Evolutionary conservation across 2,888 invertebrate species (phyloP).

Genomic region (Parthenolecanium corni): DNA sequence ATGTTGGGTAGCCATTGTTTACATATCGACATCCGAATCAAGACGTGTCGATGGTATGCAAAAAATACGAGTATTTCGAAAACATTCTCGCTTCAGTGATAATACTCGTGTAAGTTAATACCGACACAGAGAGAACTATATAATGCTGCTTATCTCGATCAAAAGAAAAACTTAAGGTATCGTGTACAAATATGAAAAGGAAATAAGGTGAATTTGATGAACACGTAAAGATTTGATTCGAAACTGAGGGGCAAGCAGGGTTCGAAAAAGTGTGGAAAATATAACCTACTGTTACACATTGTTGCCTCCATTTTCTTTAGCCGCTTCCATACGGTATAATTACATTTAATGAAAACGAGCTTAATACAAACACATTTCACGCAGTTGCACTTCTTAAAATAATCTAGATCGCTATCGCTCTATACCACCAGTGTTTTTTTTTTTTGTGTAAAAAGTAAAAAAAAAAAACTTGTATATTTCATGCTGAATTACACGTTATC

Average conservation of each 20-base stretch:
- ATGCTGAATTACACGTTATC: conserved; percentile 27
- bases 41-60: too few relatives aligned
- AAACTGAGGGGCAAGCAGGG: background rate
- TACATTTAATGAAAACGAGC: conserved; percentile 26
- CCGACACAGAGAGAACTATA: too few relatives aligned
- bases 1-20: too few relatives aligned
- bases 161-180: too few relatives aligned
- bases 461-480: conserved; percentile 6
- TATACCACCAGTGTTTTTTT: background rate
- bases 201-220: conserved; percentile 5
- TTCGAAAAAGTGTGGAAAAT: conserved; percentile 3
- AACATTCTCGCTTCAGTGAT: too few relatives aligned
- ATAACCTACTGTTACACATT: conserved; percentile 22
- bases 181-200: conserved; percentile 1
- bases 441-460: background rate
- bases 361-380: conserved; percentile 28
- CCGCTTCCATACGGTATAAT: conserved; percentile 17
- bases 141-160: too few relatives aligned
- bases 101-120: too few relatives aligned
- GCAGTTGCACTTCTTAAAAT: conserved; percentile 27
- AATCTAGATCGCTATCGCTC: conserved; percentile 24
- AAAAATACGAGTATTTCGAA: too few relatives aligned
- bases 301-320: conserved; percentile 9
- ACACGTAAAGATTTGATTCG: background rate
- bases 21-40: too few relatives aligned